Percentiles rank a stretch among this genome's conserved stretches.
Conservation (phyloP, 2,113 vertebrate species). For the Gallinago jamesoni region DNA sequence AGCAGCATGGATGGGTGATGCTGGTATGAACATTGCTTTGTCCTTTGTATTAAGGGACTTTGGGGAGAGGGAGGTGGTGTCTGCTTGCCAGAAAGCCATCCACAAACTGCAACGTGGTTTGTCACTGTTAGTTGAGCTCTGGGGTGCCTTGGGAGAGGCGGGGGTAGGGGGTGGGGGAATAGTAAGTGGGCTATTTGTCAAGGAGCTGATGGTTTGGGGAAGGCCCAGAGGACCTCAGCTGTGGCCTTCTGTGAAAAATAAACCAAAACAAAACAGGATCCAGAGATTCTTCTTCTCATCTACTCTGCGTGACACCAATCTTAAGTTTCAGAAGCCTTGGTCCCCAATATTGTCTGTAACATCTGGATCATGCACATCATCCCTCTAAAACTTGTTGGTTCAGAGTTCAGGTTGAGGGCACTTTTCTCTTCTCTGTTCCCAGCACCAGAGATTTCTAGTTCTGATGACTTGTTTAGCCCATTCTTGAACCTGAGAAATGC, state of each 20-base stretch:
- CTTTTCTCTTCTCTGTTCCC: not conserved
- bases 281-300: not conserved
- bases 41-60: not conserved
- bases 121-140: not conserved
- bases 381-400: not conserved
- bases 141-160: not conserved
- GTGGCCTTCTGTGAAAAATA: not conserved
- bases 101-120: not conserved
- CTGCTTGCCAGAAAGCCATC: not conserved
- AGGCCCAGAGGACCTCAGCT: not conserved
- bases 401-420: not conserved
- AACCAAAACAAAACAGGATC: not conserved
- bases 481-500: not conserved
- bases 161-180: not conserved
- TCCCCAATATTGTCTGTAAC: not conserved
- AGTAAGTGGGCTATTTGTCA: not conserved
- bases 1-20: not conserved
- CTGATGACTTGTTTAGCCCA: not conserved
- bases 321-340: not conserved
- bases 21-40: constrained; percentile 25
- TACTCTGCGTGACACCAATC: not conserved
- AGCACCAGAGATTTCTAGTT: not conserved
- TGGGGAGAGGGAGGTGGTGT: not conserved
- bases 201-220: not conserved
- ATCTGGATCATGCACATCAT: not conserved